Evolutionary conservation across 2,797 vertebrate genomes (phyloP).

Genomic region (Gambusia yucatana): DNA sequence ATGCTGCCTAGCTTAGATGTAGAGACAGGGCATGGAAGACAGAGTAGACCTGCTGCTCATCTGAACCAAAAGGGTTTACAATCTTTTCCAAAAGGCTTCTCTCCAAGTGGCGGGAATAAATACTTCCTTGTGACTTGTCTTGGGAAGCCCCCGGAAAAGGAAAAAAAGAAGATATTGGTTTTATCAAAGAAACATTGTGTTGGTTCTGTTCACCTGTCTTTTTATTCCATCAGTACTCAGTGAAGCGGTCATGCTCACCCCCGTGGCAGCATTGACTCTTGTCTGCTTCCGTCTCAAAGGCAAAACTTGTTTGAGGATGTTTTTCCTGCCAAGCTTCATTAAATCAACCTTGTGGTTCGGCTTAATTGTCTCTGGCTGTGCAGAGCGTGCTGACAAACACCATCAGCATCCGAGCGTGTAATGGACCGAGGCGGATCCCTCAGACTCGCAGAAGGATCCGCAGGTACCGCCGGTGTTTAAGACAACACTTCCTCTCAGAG

Average conservation of each 20-base stretch:
- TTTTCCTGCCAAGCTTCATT: constrained; percentile 73
- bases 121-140: background rate
- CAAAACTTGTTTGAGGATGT: constrained; percentile 58
- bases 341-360: constrained; percentile 69
- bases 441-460: constrained; percentile 49
- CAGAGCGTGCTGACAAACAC: constrained; percentile 72
- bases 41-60: background rate
- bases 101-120: background rate
- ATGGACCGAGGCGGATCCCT: constrained; percentile 64
- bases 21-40: background rate
- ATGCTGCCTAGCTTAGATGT: background rate
- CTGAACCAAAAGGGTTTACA: background rate
- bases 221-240: background rate
- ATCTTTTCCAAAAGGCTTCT: background rate
- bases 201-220: background rate
- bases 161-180: background rate
- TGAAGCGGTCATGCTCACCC: background rate
- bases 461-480: constrained; percentile 47
- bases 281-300: constrained; percentile 40
- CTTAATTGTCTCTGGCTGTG: constrained; percentile 73
- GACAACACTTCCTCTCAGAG: constrained; percentile 40
- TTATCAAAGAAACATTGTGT: background rate
- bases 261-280: constrained; percentile 27
- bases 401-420: constrained; percentile 74
- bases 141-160: background rate